Evolutionary conservation across 2,797 vertebrate species (phyloP), one percentile per base, ranked within the genome.

Genomic region (Gymnopithys bicolor): DNA sequence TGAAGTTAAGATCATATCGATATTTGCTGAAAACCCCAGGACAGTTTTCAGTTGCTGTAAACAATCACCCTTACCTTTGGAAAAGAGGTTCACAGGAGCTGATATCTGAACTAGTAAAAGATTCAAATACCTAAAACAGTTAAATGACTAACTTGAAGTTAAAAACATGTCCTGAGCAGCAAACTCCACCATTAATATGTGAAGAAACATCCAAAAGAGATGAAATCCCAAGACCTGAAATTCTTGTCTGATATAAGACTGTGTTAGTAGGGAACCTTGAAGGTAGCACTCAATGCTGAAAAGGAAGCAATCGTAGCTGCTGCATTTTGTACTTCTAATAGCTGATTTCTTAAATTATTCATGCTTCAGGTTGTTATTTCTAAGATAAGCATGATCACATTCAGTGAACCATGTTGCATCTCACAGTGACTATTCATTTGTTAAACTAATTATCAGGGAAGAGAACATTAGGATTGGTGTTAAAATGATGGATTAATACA

Each of bases 371-470:
- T 89, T 88, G 21, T 53, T 91, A 67, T 53, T 85, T 81, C 79
- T 84, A 43, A 79, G 56, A 82, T 79, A 81, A 79, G 18, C 32
- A 33, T 33, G 55, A 73, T 90, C 28, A 59, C 41, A 74, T 77
- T 91, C 66, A 68, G 30, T 79, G 88, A 94, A 71, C 77, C 41
- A 4, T 46, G 13, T 70, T 90, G 49, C 25, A 67, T 67, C 23
- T 93, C 52, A 63, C n/a, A 87, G 45, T 82, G 70, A 43, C 71
- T 79, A 39, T 77, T 94, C 10, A 46, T 95, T 82, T 91, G 28
- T 82, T 87, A 67, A 91, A 52, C 48, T 86, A 79, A 90, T 95
- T 94, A 58, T 37, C 45, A 68, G 37, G 63, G 43, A 92, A 53
- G 46, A 78, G 21, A 70, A 28, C 35, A 10, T 89, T 69, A 83